These are phyloP conservation scores for Monopterus albus DNA, from an alignment of 2,113 vertebrate genomes.

Conservation along the genomic window DNA sequence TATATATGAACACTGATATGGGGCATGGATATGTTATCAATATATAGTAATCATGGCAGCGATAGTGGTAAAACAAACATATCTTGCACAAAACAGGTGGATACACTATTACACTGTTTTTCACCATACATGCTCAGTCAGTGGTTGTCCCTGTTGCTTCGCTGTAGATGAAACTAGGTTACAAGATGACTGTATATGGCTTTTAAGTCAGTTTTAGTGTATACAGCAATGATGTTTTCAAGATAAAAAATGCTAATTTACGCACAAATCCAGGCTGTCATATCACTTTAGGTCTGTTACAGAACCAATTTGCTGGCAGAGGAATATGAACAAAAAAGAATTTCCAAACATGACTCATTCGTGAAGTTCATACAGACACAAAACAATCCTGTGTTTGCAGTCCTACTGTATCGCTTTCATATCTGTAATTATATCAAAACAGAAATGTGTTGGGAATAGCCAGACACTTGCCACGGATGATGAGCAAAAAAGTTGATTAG, in stretches of 20 bases:
- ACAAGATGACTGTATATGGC: slow-evolving; percentile 19
- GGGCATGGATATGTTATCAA: slow-evolving; percentile 37
- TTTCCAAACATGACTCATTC: neutral
- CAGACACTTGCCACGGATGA: neutral
- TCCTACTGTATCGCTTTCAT: neutral
- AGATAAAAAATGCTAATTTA: neutral
- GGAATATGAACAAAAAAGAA: neutral
- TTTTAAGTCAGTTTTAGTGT: slow-evolving; percentile 22
- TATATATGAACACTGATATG: slow-evolving; percentile 49
- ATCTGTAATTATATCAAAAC: slow-evolving; percentile 11
- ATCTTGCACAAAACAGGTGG: neutral
- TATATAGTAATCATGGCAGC: neutral
- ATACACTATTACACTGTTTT: neutral
- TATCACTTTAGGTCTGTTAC: neutral
- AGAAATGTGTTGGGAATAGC: slow-evolving; percentile 13
- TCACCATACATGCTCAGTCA: neutral
- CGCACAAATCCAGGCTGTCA: neutral
- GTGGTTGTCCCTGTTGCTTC: slow-evolving; percentile 21
- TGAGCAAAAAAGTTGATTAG: slow-evolving; percentile 8
- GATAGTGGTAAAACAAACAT: neutral
- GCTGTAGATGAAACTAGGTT: neutral
- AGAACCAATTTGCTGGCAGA: slow-evolving; percentile 14
- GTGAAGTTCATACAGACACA: slow-evolving; percentile 15
- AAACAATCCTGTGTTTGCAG: slow-evolving; percentile 14
- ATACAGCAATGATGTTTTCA: neutral